These are phyloP conservation scores for Megathymus violae DNA, from an alignment of 1,140 invertebrate genomes.

Conservation along the genomic window DNA sequence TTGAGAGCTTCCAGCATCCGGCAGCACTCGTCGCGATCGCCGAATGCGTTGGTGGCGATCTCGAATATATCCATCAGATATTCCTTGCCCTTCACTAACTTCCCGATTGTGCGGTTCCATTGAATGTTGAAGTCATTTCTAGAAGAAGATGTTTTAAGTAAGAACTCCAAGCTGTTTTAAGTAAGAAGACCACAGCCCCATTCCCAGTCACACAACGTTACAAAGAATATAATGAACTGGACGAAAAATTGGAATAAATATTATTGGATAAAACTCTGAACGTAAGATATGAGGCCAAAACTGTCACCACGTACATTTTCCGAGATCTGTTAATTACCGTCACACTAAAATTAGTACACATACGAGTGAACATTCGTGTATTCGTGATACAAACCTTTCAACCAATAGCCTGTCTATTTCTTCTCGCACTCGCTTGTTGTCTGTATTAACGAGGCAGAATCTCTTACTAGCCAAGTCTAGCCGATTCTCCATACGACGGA, in stretches of 20 bases:
- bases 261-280: no score
- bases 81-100: constrained; percentile 86
- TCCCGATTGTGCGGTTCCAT: constrained; percentile 87
- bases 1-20: constrained; percentile 89
- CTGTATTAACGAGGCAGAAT: constrained; percentile 87
- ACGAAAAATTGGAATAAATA: no score
- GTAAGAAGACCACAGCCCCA: no score
- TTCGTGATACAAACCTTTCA: constrained; percentile 84
- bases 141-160: constrained; percentile 30
- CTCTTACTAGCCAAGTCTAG: constrained; percentile 86
- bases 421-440: constrained; percentile 87
- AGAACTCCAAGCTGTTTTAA: background rate
- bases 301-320: no score
- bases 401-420: constrained; percentile 90
- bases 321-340: no score
- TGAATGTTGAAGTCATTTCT: constrained; percentile 88
- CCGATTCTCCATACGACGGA: constrained; percentile 84
- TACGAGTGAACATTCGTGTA: no score
- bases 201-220: no score
- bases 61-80: constrained; percentile 90
- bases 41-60: constrained; percentile 90
- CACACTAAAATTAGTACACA: no score
- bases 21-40: constrained; percentile 91
- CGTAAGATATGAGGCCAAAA: no score
- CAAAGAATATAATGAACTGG: no score